phyloP scores from a whole-genome alignment of 2,888 invertebrate species.

The Microctonus brassicae region DNA sequence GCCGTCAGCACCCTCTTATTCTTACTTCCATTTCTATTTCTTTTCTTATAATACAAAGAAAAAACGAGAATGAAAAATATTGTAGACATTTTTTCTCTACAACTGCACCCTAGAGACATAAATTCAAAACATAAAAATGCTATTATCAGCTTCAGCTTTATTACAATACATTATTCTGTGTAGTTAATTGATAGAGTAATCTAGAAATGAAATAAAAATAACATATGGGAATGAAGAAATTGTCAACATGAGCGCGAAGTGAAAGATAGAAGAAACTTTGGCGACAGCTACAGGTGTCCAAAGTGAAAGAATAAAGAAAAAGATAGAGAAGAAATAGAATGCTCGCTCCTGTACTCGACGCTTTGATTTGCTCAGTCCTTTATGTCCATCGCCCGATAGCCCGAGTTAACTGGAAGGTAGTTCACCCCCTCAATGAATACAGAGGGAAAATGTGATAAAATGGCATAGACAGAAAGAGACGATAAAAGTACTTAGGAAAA shows the following conservation, averaged over 20 bases:
- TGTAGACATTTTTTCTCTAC: neutral
- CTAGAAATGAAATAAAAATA: too few species aligned
- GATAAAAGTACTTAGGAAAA: neutral
- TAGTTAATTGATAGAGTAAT: too few species aligned
- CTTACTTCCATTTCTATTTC: neutral
- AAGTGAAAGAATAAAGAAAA: constrained; percentile 20
- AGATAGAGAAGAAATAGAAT: neutral
- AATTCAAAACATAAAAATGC: neutral
- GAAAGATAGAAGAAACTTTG: constrained; percentile 23
- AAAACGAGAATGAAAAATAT: neutral
- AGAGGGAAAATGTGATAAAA: neutral
- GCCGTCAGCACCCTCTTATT: constrained; percentile 20
- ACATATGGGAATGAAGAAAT: too few species aligned
- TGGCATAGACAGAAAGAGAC: neutral
- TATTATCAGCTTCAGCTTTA: too few species aligned
- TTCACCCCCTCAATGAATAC: neutral
- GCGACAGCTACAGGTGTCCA: constrained; percentile 54
- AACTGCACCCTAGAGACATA: neutral
- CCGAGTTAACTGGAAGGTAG: constrained; percentile 47
- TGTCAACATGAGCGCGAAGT: neutral
- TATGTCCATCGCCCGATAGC: constrained; percentile 42
- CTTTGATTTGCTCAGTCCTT: constrained; percentile 53
- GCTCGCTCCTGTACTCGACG: constrained; percentile 24
- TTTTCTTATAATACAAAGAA: neutral
- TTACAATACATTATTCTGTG: too few species aligned